Evolutionary conservation across 2,113 vertebrate genomes (phyloP).

Genomic region (Etheostoma spectabile): DNA sequence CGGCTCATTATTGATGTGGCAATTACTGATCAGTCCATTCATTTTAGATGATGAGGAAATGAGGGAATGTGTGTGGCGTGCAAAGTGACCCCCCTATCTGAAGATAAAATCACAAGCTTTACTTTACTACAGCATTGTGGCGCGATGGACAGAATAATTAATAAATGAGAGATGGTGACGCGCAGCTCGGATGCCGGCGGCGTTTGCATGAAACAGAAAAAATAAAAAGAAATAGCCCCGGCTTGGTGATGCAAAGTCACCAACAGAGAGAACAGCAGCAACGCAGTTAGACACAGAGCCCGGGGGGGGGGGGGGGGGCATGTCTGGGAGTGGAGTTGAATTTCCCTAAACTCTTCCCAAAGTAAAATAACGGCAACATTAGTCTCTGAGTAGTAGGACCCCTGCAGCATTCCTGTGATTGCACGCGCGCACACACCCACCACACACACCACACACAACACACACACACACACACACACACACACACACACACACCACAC

Average conservation of each 20-base stretch:
- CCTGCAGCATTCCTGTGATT: slow-evolving; percentile 55
- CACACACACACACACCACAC: neutral
- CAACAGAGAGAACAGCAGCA: slow-evolving; percentile 7
- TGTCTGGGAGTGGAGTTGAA: slow-evolving; percentile 40
- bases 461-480: too few relatives aligned
- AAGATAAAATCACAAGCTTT: slow-evolving; percentile 32
- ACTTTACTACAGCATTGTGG: slow-evolving; percentile 18
- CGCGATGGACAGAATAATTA: slow-evolving; percentile 42
- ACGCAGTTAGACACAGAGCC: too few relatives aligned
- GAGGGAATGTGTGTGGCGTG: slow-evolving; percentile 5
- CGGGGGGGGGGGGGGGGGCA: too few relatives aligned
- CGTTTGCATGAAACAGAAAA: slow-evolving; percentile 35
- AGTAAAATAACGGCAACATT: slow-evolving; percentile 64
- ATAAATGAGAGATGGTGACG: slow-evolving; percentile 28
- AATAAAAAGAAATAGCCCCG: slow-evolving; percentile 31
- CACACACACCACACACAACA: too few relatives aligned
- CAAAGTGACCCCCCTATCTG: slow-evolving; percentile 42
- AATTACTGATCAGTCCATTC: slow-evolving; percentile 68
- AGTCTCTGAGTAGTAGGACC: slow-evolving; percentile 32
- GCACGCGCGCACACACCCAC: too few relatives aligned
- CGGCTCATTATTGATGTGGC: slow-evolving; percentile 69
- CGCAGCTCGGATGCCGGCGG: neutral
- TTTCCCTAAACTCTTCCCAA: slow-evolving; percentile 68
- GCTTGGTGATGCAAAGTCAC: slow-evolving; percentile 1
- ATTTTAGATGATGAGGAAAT: slow-evolving; percentile 70